Conservation (phyloP, 2,113 vertebrate species). For the Pipa parva region DNA sequence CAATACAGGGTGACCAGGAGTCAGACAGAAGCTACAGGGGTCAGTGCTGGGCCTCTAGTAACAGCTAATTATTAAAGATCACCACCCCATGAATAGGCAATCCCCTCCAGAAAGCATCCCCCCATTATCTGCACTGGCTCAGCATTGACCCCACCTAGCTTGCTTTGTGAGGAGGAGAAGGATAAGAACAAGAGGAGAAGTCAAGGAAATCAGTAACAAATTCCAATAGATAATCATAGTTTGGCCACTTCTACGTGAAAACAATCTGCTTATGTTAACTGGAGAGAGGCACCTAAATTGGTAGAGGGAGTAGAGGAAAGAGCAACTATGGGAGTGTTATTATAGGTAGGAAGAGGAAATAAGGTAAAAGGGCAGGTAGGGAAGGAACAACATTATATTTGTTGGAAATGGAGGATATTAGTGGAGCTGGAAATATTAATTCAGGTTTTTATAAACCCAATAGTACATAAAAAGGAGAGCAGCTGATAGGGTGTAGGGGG, state of each 20-base stretch:
- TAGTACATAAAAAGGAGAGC: too few relatives aligned
- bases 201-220: slow-evolving; percentile 11
- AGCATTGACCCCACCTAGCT: slow-evolving; percentile 21
- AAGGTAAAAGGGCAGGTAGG: neutral
- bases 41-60: slow-evolving; percentile 49
- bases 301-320: slow-evolving; percentile 17
- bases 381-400: neutral
- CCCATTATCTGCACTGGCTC: neutral
- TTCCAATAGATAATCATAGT: slow-evolving; percentile 20
- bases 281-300: slow-evolving; percentile 7
- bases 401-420: neutral
- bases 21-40: slow-evolving; percentile 70
- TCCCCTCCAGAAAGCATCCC: slow-evolving; percentile 1
- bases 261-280: slow-evolving; percentile 15
- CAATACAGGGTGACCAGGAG: slow-evolving; percentile 56
- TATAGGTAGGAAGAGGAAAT: neutral
- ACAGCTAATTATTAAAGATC: neutral
- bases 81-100: neutral
- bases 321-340: neutral
- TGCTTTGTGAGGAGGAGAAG: neutral
- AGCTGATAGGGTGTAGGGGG: too few relatives aligned
- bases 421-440: too few relatives aligned
- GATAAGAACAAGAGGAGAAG: neutral
- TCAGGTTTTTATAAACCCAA: too few relatives aligned
- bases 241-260: slow-evolving; percentile 11